These are phyloP conservation scores for Suncus etruscus DNA, from an alignment of 2,113 vertebrate genomes.

Conservation along the genomic window DNA sequence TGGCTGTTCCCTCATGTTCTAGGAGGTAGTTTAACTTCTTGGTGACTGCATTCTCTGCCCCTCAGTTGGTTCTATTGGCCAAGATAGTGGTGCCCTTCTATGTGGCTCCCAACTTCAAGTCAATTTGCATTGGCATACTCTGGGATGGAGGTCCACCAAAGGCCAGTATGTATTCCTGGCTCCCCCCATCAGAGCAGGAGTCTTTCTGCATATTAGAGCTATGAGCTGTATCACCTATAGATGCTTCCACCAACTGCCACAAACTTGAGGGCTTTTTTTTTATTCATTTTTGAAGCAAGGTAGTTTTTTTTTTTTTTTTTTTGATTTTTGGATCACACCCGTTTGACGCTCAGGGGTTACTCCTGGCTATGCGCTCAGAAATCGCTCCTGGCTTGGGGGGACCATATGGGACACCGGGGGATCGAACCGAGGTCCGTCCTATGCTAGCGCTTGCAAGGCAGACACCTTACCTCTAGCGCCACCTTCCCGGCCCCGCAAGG, in stretches of 20 bases:
- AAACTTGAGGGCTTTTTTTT: background rate
- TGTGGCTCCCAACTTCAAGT: background rate
- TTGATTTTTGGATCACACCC: no score
- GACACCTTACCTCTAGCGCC: no score
- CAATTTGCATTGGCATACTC: background rate
- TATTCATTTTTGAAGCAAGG: no score
- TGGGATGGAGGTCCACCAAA: background rate
- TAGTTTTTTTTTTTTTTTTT: no score
- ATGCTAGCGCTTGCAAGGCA: no score
- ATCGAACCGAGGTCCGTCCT: no score
- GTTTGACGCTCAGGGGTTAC: no score
- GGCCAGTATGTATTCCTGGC: background rate
- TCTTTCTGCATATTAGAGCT: background rate
- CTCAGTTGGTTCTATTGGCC: background rate
- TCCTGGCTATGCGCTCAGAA: no score
- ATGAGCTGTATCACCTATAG: background rate
- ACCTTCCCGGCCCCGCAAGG: no score
- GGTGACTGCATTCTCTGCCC: background rate
- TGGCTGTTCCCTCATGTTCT: background rate
- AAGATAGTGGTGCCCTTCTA: background rate
- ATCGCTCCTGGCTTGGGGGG: no score
- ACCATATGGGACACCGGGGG: no score
- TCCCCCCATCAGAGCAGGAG: background rate
- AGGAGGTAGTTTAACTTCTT: background rate
- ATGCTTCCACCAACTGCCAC: background rate